phyloP scores from a whole-genome alignment of 2,797 vertebrate genomes.

The Microhierax caerulescens region DNA sequence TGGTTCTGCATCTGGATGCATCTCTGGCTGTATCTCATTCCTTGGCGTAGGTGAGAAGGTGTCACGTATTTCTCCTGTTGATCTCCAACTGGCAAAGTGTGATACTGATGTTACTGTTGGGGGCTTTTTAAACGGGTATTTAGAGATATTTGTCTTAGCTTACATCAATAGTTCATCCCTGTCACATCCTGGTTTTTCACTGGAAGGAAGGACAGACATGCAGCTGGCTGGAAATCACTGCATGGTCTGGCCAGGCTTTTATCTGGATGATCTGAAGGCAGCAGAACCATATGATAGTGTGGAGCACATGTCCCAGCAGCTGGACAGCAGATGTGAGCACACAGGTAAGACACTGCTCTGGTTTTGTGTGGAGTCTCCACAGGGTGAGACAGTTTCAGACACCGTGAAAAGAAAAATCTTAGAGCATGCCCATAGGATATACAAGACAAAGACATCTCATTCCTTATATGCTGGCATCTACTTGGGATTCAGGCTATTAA shows the following conservation, averaged over 20 bases:
- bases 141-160: neutral
- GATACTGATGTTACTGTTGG: neutral
- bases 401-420: neutral
- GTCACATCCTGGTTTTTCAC: neutral
- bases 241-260: neutral
- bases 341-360: neutral
- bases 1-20: neutral
- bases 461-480: neutral
- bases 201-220: neutral
- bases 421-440: neutral
- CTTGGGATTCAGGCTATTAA: neutral
- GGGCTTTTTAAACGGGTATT: neutral
- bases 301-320: neutral
- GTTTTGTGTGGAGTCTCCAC: neutral
- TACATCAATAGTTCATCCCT: neutral
- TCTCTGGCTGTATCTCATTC: neutral
- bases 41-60: neutral
- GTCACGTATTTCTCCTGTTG: neutral
- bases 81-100: neutral
- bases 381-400: neutral
- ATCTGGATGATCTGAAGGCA: neutral
- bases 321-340: neutral
- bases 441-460: neutral
- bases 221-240: neutral
- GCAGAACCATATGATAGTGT: neutral